These are phyloP conservation scores for Hemibagrus guttatus DNA, from an alignment of 2,797 vertebrate genomes.

Conservation along the genomic window DNA sequence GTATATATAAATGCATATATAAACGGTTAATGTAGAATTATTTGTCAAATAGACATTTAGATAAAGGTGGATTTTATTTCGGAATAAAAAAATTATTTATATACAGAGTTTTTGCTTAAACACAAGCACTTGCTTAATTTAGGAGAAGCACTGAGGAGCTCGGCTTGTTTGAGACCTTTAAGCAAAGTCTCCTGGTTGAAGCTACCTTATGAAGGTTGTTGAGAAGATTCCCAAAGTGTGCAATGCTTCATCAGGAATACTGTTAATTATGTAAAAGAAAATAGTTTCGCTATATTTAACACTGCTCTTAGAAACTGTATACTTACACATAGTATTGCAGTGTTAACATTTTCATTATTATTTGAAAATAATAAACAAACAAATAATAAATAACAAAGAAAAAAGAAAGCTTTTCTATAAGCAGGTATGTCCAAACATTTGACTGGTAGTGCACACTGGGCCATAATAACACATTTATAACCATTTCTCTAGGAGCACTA, in stretches of 20 bases:
- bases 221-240: background rate
- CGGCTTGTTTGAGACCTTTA: background rate
- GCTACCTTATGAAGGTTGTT: background rate
- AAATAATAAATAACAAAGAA: background rate
- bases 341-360: background rate
- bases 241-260: background rate
- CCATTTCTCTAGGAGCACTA: background rate
- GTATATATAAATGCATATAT: background rate
- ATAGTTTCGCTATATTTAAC: background rate
- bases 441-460: background rate
- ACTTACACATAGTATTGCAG: background rate
- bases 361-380: background rate
- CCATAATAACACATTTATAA: conserved; percentile 10
- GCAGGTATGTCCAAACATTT: background rate
- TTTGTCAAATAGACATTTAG: background rate
- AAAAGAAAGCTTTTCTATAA: background rate
- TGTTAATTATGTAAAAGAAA: background rate
- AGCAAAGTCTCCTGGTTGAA: background rate
- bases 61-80: background rate
- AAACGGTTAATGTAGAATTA: background rate
- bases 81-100: background rate
- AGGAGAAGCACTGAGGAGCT: background rate
- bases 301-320: background rate
- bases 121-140: background rate
- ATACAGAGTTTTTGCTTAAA: background rate